phyloP scores from a whole-genome alignment of 2,797 vertebrate species.

The Schizopygopsis pylzovi region DNA sequence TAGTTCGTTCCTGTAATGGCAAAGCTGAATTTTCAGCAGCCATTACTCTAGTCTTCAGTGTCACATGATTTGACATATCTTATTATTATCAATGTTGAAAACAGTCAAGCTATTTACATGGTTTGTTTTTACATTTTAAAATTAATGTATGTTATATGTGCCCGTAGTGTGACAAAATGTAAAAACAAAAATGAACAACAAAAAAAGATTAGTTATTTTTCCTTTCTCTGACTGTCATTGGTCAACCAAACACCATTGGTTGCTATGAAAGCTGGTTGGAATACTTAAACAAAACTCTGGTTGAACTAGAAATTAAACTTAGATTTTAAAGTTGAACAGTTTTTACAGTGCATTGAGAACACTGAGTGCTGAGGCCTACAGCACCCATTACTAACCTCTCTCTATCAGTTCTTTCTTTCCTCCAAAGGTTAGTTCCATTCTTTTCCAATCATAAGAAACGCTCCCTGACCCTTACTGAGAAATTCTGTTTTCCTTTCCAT shows the following conservation, averaged over 20 bases:
- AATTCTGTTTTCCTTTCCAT: conserved; percentile 63
- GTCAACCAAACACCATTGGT: neutral
- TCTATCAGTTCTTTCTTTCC: conserved; percentile 37
- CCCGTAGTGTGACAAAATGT: neutral
- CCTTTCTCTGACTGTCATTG: neutral
- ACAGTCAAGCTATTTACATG: neutral
- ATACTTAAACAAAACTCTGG: neutral
- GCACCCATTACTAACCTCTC: conserved; percentile 44
- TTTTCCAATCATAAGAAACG: conserved; percentile 59
- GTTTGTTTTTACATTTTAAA: neutral
- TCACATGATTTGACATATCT: neutral
- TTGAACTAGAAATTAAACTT: neutral
- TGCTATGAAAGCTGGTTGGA: neutral
- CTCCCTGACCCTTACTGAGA: conserved; percentile 64
- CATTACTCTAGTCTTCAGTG: neutral
- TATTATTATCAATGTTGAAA: neutral
- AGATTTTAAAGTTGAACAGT: neutral
- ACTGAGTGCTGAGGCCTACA: conserved; percentile 11
- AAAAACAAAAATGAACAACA: neutral
- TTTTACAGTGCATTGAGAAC: conserved; percentile 24
- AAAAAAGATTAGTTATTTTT: neutral
- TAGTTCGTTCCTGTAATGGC: neutral
- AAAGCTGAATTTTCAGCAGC: neutral
- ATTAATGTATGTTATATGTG: neutral
- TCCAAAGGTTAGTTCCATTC: conserved; percentile 42